Evolutionary conservation across 2,797 vertebrate species (phyloP).

Genomic region (Pelochelys cantorii): DNA sequence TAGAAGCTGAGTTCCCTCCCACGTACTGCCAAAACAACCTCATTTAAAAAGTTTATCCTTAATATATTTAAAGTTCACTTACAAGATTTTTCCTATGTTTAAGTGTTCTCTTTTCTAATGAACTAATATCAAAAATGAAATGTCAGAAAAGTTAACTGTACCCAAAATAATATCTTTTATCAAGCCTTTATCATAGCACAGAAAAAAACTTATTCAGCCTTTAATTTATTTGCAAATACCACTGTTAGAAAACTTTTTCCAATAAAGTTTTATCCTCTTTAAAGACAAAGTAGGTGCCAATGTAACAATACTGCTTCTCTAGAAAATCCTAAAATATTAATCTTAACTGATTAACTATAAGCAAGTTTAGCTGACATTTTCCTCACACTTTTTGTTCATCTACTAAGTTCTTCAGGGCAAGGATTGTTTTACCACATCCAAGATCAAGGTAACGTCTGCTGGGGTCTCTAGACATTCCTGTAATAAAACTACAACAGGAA

Average conservation of each 20-base stretch:
- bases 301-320: not conserved
- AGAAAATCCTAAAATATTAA: not conserved
- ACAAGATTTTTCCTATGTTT: not conserved
- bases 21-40: not conserved
- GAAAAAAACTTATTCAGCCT: not conserved
- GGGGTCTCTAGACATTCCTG: not conserved
- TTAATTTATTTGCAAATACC: not conserved
- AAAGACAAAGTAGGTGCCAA: not conserved
- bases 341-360: not conserved
- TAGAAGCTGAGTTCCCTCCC: not conserved
- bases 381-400: not conserved
- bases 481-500: not conserved
- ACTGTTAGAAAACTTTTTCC: not conserved
- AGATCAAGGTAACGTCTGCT: not conserved
- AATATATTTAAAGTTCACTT: not conserved
- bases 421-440: not conserved
- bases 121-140: not conserved
- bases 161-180: not conserved
- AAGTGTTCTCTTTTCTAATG: not conserved
- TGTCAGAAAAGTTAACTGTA: not conserved
- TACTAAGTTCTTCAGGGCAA: not conserved
- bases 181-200: not conserved
- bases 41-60: not conserved
- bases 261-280: not conserved
- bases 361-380: not conserved